Evolutionary conservation across 2,113 vertebrate species (phyloP).

Genomic region (Malurus melanocephalus): DNA sequence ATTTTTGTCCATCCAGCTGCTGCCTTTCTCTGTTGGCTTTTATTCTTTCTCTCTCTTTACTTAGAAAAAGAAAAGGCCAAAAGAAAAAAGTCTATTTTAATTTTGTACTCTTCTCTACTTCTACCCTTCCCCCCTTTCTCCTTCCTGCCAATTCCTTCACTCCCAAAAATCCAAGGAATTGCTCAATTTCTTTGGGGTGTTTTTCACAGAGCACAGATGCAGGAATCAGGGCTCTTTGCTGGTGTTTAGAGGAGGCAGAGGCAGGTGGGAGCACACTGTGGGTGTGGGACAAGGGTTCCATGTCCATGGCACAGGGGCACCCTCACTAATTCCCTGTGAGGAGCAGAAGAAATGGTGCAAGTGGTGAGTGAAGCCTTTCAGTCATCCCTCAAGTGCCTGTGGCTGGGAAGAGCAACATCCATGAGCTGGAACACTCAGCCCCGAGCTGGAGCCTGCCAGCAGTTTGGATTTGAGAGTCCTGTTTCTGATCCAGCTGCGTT

Average conservation of each 20-base stretch:
- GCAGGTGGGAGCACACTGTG: neutral
- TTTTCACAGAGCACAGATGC: neutral
- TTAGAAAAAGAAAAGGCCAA: neutral
- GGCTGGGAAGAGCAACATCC: neutral
- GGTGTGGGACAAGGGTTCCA: neutral
- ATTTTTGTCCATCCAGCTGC: neutral
- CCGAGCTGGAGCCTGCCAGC: neutral
- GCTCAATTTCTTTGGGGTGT: neutral
- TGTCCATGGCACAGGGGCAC: neutral
- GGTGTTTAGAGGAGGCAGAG: neutral
- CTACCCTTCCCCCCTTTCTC: neutral
- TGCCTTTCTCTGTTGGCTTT: neutral
- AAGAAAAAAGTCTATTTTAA: neutral
- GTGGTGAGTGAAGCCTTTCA: neutral
- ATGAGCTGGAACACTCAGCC: neutral
- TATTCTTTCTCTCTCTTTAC: neutral
- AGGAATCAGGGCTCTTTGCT: neutral
- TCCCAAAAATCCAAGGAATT: neutral
- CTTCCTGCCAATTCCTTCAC: neutral
- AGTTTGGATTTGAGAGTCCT: neutral
- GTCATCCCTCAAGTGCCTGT: neutral
- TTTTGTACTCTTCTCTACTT: neutral
- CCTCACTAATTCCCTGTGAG: neutral
- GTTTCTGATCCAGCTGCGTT: neutral
- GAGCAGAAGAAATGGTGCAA: neutral